Evolutionary conservation across 2,797 vertebrate species (phyloP), one percentile per base, ranked within the genome.

Genomic region (Podargus strigoides): DNA sequence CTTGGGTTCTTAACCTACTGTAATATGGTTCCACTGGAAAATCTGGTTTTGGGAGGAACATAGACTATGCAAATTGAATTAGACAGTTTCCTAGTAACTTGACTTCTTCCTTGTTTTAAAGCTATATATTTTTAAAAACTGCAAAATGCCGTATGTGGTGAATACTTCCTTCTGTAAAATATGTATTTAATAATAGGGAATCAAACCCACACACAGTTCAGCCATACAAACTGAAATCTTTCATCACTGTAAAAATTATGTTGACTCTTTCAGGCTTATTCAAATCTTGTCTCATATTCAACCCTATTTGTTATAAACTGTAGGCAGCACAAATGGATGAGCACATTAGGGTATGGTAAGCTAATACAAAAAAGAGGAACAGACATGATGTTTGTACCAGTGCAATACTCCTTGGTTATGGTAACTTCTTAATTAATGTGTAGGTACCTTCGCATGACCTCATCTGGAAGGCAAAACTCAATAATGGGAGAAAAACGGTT

Each of bases 51-150:
- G 49, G 6, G 19, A 76, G 16, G 9, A 77, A 81, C 47, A 74
- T 3, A 69, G 47, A 66, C 4, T 17, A 66, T 9, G 12, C 2
- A 81, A 67, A 56, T 34, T 32, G 22, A n/a, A 46, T 78, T 79
- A 18, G 19, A 14, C 12, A 46, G 6, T 69, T 95, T 67, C 34
- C 12, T 87, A 14, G 20, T 53, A 69, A 4, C 12, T 91, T 93
- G 50, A 24, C 23, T 34, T 41, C 24, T 80, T 82, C 62, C 30
- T 69, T 39, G 7, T 14, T 53, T 93, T 41, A 86, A 62, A 85
- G 34, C 0, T 8, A 11, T 3, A 0, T 10, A 12, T 37, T 56
- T 80, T 84, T 41, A 7, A 2, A 75, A 78, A n/a, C 9, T 44
- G 6, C 9, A 49, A 80, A 94, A 12, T 59, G 2, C 3, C 56